A percentile compares a stretch with the other conserved stretches of the same genome.
Evolutionary conservation across 2,888 invertebrate species (phyloP).

Genomic region (Ormyrus nitidulus): DNA sequence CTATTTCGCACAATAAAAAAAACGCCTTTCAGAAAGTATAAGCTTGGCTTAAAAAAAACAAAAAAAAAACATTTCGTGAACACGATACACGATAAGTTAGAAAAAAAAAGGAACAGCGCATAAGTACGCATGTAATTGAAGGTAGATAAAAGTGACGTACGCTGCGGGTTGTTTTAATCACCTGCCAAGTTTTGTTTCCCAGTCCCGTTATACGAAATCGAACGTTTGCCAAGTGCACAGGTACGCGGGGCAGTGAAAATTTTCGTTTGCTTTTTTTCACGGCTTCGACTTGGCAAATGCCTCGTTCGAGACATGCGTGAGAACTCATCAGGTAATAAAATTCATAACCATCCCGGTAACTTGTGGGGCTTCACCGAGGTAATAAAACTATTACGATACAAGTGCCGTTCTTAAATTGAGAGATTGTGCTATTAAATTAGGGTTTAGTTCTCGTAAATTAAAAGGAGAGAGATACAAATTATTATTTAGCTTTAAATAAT

Average conservation of each 20-base stretch:
- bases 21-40: too few relatives aligned
- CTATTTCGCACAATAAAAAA: too few relatives aligned
- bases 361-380: neutral
- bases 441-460: too few relatives aligned
- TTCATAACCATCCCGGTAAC: constrained; percentile 5
- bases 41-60: neutral
- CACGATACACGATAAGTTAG: too few relatives aligned
- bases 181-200: constrained; percentile 35
- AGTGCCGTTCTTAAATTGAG: neutral
- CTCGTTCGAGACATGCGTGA: neutral
- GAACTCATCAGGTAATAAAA: constrained; percentile 27
- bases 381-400: neutral
- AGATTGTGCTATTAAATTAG: too few relatives aligned
- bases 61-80: too few relatives aligned
- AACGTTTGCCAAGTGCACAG: constrained; percentile 7
- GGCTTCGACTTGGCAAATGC: constrained; percentile 14
- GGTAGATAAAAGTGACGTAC: constrained; percentile 42
- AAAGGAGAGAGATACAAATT: too few relatives aligned
- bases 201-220: constrained; percentile 41
- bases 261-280: constrained; percentile 13
- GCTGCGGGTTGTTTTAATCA: constrained; percentile 53
- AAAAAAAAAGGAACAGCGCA: neutral
- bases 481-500: too few relatives aligned
- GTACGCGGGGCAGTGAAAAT: constrained; percentile 14
- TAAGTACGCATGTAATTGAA: constrained; percentile 25